These are phyloP conservation scores for Aleiodes leptofemur DNA, from an alignment of 2,888 invertebrate species.

Conservation along the genomic window DNA sequence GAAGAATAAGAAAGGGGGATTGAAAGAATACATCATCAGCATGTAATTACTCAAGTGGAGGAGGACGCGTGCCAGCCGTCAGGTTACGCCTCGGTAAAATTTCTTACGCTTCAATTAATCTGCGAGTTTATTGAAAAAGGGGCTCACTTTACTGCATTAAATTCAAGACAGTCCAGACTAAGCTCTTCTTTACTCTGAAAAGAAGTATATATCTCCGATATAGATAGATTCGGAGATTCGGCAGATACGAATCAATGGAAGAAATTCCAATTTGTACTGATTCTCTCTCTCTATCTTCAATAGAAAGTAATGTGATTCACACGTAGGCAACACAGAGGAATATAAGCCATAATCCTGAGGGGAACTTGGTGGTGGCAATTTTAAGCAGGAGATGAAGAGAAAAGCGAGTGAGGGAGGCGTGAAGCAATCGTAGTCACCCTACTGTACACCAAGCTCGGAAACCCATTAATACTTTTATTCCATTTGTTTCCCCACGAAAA, in stretches of 20 bases:
- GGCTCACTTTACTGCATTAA: not conserved
- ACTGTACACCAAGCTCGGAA: not conserved
- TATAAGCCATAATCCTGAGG: constrained; percentile 20
- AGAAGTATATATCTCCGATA: not conserved
- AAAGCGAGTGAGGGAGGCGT: constrained; percentile 1
- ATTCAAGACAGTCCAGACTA: not conserved
- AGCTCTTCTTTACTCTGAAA: too few relatives aligned
- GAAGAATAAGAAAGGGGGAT: constrained; percentile 2
- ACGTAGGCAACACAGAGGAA: not conserved
- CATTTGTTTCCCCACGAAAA: constrained; percentile 56
- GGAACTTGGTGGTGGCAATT: constrained; percentile 30
- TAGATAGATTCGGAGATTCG: not conserved
- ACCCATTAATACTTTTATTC: constrained; percentile 38
- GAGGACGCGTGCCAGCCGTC: constrained; percentile 55
- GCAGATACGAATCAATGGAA: not conserved
- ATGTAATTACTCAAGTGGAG: constrained; percentile 53
- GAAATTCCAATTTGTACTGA: constrained; percentile 14
- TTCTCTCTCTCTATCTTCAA: constrained; percentile 7
- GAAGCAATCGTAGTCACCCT: constrained; percentile 31
- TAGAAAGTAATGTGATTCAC: constrained; percentile 33
- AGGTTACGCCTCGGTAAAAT: constrained; percentile 43
- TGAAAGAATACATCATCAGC: constrained; percentile 17
- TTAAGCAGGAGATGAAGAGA: constrained; percentile 38
- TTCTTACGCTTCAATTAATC: constrained; percentile 45
- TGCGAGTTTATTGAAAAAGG: not conserved